phyloP scores from a whole-genome alignment of 2,113 vertebrate genomes.

The Erythrocebus patas region DNA sequence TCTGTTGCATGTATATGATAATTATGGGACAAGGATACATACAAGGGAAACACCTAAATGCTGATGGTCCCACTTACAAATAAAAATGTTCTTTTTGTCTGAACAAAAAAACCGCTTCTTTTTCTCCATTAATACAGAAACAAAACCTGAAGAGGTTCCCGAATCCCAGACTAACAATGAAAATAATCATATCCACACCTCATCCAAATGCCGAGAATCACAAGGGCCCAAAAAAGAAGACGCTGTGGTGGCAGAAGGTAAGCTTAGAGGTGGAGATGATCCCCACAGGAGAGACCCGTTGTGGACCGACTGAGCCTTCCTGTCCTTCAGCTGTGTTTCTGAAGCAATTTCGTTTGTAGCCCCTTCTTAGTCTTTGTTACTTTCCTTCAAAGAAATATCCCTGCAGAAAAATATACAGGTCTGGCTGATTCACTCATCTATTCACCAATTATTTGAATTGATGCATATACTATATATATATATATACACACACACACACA shows the following conservation, averaged over 20 bases:
- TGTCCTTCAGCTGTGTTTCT: background rate
- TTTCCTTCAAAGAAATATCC: background rate
- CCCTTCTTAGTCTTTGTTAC: background rate
- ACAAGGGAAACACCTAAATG: background rate
- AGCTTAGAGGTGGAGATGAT: background rate
- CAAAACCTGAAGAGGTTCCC: background rate
- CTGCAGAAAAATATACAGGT: background rate
- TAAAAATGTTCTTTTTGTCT: constrained; percentile 1
- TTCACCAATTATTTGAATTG: background rate
- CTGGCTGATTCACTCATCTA: background rate
- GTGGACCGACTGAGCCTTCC: background rate
- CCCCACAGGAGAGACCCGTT: background rate
- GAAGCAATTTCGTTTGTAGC: background rate
- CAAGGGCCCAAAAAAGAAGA: background rate
- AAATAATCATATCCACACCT: background rate
- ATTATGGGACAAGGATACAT: background rate
- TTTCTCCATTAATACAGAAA: constrained; percentile 70
- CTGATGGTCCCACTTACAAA: background rate
- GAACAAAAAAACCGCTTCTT: background rate
- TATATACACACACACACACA: background rate
- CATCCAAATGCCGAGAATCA: background rate
- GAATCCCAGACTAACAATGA: background rate
- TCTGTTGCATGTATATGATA: background rate
- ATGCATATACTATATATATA: background rate
- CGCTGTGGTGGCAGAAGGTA: constrained; percentile 53